Evolutionary conservation across 2,113 vertebrate species (phyloP).

Genomic region (Marcusenius ussheri): DNA sequence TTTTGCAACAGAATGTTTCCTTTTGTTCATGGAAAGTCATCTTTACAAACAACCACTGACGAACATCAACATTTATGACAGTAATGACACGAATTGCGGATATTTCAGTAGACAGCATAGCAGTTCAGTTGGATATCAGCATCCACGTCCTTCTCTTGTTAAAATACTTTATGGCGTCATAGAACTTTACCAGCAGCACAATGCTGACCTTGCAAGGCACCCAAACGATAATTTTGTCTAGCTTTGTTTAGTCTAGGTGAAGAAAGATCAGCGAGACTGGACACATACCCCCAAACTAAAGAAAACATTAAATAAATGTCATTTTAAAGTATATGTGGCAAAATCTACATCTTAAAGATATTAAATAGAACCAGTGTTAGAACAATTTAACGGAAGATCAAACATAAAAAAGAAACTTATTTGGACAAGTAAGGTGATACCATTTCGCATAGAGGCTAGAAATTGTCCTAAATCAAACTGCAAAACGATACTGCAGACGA

Average conservation of each 20-base stretch:
- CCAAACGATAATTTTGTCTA: constrained; percentile 2
- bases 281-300: background rate
- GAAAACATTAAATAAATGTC: background rate
- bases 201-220: constrained; percentile 5
- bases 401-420: background rate
- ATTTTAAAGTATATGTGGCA: background rate
- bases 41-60: background rate
- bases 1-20: background rate
- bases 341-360: background rate
- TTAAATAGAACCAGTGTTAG: background rate
- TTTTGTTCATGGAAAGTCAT: background rate
- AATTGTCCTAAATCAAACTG: background rate
- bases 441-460: background rate
- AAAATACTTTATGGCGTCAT: background rate
- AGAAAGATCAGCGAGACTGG: background rate
- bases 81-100: background rate
- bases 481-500: background rate
- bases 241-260: constrained; percentile 13
- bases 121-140: background rate
- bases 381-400: background rate
- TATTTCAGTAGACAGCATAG: background rate
- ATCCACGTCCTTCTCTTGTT: background rate
- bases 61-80: background rate
- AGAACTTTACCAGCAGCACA: background rate
- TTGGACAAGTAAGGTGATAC: background rate